Base-by-base conservation (phyloP, 1,140 invertebrate species). In the Palaemon carinicauda region DNA sequence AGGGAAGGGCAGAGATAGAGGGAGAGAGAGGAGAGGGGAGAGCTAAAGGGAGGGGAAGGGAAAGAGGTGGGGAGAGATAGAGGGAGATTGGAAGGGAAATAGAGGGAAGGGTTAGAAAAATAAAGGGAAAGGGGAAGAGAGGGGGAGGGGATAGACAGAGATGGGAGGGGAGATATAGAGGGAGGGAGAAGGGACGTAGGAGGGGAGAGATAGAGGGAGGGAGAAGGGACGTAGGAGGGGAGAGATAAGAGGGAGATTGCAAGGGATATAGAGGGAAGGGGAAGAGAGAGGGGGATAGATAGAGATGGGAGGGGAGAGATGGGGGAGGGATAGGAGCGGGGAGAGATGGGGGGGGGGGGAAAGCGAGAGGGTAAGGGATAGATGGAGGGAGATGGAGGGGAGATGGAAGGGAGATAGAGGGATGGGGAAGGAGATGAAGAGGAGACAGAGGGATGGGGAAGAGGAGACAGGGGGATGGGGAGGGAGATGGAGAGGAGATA, bases 61-160 rank as follows among this genome's bases (percentile, higher is more conserved):
- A n/a, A n/a, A 10, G 10, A 69, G 9, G 27, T 15, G 27, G 10
- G 27, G 10, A 69, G 5, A 69, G 74, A 19, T 33, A 14, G 73
- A 41, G 74, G 4, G 5, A 77, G n/a, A n/a, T n/a, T n/a, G n/a
- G n/a, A n/a, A n/a, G n/a, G n/a, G n/a, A n/a, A n/a, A n/a, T n/a
- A n/a, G 74, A 77, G 74, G 51, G 74, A n/a, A 77, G 74, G 51
- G 74, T 41, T 29, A 77, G 74, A 77, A 41, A 77, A 41, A 77
- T 29, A 77, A 41, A 77, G 74, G 51, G 74, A 77, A 41, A 77
- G 74, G 51, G 74, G 51, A 41, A 77, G 74, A 77, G 74, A 33
- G 5, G 17, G 74, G 51, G 29, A 21, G 21, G 24, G 21, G 24
- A 69, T 69, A 12, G 10, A n/a, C 24, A 17, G 52, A 54, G 52